These are phyloP conservation scores for Calyptommatus sinebrachiatus DNA, from an alignment of 2,113 vertebrate genomes.

Conservation along the genomic window DNA sequence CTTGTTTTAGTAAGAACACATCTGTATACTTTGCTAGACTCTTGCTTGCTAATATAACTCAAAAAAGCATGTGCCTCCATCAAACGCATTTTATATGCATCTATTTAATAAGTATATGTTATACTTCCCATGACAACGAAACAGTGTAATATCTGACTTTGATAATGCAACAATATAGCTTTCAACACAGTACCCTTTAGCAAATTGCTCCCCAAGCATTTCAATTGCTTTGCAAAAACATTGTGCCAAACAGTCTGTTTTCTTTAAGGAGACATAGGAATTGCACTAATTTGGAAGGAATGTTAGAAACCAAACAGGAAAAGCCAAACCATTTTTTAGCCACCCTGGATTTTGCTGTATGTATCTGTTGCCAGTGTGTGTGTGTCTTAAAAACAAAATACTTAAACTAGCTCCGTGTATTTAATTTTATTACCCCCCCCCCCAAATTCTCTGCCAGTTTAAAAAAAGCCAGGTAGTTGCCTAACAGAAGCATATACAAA, in stretches of 20 bases:
- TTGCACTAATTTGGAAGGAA: constrained; percentile 49
- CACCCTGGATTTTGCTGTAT: neutral
- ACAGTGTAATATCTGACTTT: neutral
- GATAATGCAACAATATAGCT: neutral
- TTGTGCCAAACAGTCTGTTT: constrained; percentile 28
- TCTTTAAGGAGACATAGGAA: constrained; percentile 35
- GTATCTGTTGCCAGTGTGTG: neutral
- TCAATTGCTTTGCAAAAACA: constrained; percentile 29
- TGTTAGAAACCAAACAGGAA: constrained; percentile 29
- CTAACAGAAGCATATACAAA: neutral
- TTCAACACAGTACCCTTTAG: constrained; percentile 25
- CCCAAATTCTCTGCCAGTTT: neutral
- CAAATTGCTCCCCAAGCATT: constrained; percentile 27
- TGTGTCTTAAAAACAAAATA: neutral
- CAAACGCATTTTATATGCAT: neutral
- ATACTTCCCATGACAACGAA: neutral
- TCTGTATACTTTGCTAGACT: neutral
- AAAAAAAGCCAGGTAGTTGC: neutral
- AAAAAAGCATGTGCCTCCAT: neutral
- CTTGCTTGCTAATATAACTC: neutral
- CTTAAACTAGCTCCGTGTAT: constrained; percentile 21
- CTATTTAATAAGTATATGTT: neutral
- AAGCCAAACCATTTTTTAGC: constrained; percentile 21
- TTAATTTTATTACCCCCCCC: neutral
- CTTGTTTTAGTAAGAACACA: neutral